These are phyloP conservation scores for Diachasmimorpha longicaudata DNA, from an alignment of 1,140 invertebrate species.

Conservation along the genomic window DNA sequence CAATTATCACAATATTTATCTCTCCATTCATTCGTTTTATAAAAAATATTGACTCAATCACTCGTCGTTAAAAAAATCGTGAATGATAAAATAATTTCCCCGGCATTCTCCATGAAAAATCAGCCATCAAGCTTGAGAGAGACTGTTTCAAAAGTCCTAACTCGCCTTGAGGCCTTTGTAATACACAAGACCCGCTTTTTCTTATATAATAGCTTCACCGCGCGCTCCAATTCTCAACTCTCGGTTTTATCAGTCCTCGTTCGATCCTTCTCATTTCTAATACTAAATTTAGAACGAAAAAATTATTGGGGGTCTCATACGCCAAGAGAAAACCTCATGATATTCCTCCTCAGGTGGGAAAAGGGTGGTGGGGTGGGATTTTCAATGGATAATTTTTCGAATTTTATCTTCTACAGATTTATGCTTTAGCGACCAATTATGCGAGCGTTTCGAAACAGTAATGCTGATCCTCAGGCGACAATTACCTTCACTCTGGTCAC, in stretches of 20 bases:
- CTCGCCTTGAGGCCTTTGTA: conserved; percentile 45
- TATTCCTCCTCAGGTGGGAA: neutral
- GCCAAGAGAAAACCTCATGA: neutral
- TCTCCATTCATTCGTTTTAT: too few relatives aligned
- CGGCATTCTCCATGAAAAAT: neutral
- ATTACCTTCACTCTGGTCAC: too few relatives aligned
- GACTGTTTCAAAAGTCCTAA: conserved; percentile 12
- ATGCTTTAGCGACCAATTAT: neutral
- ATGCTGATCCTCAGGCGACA: too few relatives aligned
- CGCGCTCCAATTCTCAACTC: conserved; percentile 35
- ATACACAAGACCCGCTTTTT: conserved; percentile 37
- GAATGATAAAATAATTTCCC: neutral
- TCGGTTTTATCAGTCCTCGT: neutral
- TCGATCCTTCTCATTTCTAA: conserved; percentile 7
- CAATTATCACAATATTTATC: too few relatives aligned
- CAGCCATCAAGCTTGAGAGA: neutral
- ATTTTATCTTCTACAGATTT: neutral
- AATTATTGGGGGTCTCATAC: neutral
- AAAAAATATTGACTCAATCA: too few relatives aligned
- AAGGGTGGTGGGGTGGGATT: neutral
- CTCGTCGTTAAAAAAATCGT: neutral
- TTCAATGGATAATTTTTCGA: neutral
- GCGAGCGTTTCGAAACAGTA: too few relatives aligned
- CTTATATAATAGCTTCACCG: conserved; percentile 44
- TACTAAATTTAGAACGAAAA: conserved; percentile 19